Evolutionary conservation across 2,888 invertebrate genomes (phyloP).

Genomic region (Phengaris arion): DNA sequence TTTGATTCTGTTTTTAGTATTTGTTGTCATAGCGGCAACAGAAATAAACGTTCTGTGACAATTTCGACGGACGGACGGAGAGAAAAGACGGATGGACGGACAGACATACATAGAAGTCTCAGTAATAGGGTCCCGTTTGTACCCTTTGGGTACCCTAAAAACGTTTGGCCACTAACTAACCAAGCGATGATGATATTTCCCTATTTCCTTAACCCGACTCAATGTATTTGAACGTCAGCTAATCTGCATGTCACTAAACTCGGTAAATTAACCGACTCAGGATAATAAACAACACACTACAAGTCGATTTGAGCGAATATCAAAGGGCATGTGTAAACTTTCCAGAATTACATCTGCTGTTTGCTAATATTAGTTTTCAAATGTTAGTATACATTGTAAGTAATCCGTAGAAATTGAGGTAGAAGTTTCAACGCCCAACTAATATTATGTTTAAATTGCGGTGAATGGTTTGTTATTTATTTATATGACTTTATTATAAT

Average conservation of each 20-base stretch:
- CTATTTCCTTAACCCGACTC: neutral
- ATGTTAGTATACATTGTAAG: neutral
- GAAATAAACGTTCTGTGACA: no score
- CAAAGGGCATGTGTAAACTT: slow-evolving; percentile 16
- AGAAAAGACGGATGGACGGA: no score
- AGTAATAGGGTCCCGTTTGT: no score
- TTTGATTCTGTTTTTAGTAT: no score
- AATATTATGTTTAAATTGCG: neutral
- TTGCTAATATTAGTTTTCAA: slow-evolving; percentile 16
- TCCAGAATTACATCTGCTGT: neutral
- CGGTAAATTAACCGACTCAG: neutral
- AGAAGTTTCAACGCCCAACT: neutral
- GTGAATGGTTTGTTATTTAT: no score
- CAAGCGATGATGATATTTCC: neutral
- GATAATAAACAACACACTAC: slow-evolving; percentile 13
- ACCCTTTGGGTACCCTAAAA: no score
- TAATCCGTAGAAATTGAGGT: neutral
- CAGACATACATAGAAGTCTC: no score
- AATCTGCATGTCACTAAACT: neutral
- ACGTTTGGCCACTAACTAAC: no score
- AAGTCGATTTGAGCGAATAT: neutral
- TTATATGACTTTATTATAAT: no score
- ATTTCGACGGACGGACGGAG: no score
- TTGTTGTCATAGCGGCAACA: no score
- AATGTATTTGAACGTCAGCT: neutral